A percentile compares a stretch with the other conserved stretches of the same genome.
phyloP scores from a whole-genome alignment of 2,113 vertebrate species.

The Fregata magnificens region DNA sequence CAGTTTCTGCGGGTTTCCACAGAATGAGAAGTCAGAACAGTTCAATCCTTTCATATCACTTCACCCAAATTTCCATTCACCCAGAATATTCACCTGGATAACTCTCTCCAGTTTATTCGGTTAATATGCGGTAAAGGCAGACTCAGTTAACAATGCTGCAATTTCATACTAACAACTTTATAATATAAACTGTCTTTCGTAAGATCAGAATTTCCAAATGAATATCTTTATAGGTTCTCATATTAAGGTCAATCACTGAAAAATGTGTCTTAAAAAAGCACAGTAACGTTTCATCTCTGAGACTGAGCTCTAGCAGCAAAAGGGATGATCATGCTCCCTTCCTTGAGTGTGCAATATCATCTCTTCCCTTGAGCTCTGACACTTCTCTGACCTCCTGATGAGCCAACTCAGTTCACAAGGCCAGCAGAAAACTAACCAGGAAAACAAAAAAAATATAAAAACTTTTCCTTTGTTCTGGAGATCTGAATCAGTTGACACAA shows the following conservation, averaged over 20 bases:
- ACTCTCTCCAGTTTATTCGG: neutral
- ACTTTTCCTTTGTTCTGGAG: neutral
- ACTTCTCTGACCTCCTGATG: neutral
- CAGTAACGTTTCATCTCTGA: neutral
- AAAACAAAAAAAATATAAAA: neutral
- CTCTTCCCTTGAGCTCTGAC: conserved; percentile 2
- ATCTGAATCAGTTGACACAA: neutral
- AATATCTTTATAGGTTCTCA: neutral
- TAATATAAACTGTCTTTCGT: neutral
- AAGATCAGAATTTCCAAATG: neutral
- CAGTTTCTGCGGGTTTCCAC: neutral
- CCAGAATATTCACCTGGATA: conserved; percentile 26
- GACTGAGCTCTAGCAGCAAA: neutral
- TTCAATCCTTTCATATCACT: neutral
- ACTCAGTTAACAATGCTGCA: neutral
- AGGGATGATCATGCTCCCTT: neutral
- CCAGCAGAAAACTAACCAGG: neutral
- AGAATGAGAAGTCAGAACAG: neutral
- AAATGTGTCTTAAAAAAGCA: neutral
- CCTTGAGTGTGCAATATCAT: neutral
- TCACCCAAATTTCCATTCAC: neutral
- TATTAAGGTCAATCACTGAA: neutral
- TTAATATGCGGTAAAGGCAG: neutral
- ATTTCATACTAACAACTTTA: neutral
- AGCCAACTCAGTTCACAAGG: neutral